Evolutionary conservation across 1,140 invertebrate species (phyloP).

Genomic region (Habropoda laboriosa): DNA sequence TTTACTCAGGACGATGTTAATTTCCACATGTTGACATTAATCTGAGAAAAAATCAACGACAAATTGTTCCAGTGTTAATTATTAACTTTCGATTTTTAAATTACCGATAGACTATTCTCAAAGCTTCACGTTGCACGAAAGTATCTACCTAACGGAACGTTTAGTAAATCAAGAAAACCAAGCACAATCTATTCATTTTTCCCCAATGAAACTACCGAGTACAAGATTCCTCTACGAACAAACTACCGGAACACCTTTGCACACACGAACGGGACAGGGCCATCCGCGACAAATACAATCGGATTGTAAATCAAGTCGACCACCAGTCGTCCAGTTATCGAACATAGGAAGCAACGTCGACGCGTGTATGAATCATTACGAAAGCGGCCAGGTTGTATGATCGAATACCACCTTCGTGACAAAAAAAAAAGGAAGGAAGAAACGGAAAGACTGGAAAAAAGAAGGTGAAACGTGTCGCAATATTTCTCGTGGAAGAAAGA

Average conservation of each 20-base stretch:
- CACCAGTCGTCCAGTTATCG: not conserved
- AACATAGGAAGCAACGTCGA: constrained; percentile 10
- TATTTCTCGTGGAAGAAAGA: too few relatives aligned
- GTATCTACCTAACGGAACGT: too few relatives aligned
- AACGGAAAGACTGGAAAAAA: not conserved
- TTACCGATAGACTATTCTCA: too few relatives aligned
- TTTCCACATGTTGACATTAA: too few relatives aligned
- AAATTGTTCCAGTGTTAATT: too few relatives aligned
- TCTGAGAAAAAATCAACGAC: too few relatives aligned
- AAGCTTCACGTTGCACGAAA: too few relatives aligned
- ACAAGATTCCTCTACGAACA: not conserved
- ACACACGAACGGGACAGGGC: not conserved
- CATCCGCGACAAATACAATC: constrained; percentile 29
- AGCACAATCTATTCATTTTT: too few relatives aligned
- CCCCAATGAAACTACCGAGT: not conserved
- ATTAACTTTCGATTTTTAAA: too few relatives aligned
- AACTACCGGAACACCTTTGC: constrained; percentile 26
- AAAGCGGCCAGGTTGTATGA: not conserved
- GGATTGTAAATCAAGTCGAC: constrained; percentile 31
- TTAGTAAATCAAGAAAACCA: too few relatives aligned
- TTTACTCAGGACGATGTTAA: too few relatives aligned
- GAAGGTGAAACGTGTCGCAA: not conserved
- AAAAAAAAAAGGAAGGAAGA: not conserved
- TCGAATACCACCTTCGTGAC: not conserved
- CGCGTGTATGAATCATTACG: constrained; percentile 12